Conservation (phyloP, 1,140 invertebrate species). For the Ericerus pela region DNA sequence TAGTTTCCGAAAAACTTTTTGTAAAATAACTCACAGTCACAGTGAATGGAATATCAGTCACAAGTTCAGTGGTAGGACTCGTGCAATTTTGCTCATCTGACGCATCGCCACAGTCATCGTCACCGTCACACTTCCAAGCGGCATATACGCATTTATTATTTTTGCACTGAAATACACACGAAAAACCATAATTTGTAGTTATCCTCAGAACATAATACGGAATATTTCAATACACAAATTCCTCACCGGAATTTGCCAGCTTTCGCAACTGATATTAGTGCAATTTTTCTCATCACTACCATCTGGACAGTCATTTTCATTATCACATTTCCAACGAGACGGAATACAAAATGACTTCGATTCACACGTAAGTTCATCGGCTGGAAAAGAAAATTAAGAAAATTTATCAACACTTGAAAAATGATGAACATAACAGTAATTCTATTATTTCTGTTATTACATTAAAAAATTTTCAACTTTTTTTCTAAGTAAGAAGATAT, state of each 20-base stretch:
- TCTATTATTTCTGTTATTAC: no score
- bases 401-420: no score
- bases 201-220: background rate
- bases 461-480: no score
- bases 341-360: constrained; percentile 49
- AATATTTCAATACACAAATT: no score
- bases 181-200: background rate
- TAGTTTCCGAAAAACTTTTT: background rate
- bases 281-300: constrained; percentile 38
- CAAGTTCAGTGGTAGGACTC: no score
- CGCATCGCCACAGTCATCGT: constrained; percentile 34
- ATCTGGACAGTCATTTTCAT: constrained; percentile 52
- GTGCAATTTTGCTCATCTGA: constrained; percentile 38
- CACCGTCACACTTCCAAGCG: constrained; percentile 45
- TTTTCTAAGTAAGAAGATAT: no score
- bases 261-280: background rate
- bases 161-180: background rate
- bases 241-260: background rate
- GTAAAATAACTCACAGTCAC: no score
- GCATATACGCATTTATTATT: constrained; percentile 49
- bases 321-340: constrained; percentile 52
- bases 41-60: no score
- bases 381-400: no score
- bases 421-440: no score
- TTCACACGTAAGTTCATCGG: constrained; percentile 33